phyloP scores from a whole-genome alignment of 2,888 invertebrate genomes.

The Sceliomorpha sp. region DNA sequence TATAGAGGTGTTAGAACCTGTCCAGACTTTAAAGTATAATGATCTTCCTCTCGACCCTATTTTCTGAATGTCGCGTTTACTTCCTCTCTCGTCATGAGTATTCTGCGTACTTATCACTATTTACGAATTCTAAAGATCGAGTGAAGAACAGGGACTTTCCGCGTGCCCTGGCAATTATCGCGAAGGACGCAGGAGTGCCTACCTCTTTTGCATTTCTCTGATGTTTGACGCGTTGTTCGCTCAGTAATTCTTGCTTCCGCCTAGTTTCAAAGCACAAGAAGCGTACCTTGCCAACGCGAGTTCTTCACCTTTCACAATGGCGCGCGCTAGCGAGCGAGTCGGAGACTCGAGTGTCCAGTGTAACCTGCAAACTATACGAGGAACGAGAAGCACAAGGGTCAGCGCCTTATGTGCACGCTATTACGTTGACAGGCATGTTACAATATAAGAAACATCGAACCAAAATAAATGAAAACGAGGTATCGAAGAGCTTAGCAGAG shows the following conservation, averaged over 20 bases:
- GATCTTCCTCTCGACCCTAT: conserved; percentile 50
- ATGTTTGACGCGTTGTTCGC: conserved; percentile 52
- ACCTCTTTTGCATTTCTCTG: conserved; percentile 48
- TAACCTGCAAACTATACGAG: background rate
- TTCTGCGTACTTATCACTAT: conserved; percentile 42
- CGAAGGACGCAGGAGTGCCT: conserved; percentile 53
- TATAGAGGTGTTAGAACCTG: conserved; percentile 14
- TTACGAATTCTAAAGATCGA: conserved; percentile 67
- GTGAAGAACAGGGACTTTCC: conserved; percentile 68
- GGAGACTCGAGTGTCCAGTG: conserved; percentile 35
- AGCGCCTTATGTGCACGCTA: background rate
- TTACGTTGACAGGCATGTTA: background rate
- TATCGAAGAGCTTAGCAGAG: background rate
- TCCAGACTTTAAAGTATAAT: conserved; percentile 21
- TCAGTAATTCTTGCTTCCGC: conserved; percentile 49
- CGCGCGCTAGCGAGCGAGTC: conserved; percentile 41
- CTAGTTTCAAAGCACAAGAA: conserved; percentile 48
- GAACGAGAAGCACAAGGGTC: background rate
- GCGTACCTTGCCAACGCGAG: conserved; percentile 47
- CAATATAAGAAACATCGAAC: too few relatives aligned
- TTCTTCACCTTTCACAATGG: conserved; percentile 49
- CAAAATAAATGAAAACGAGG: too few relatives aligned
- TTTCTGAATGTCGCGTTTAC: conserved; percentile 37
- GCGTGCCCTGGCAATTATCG: conserved; percentile 73
- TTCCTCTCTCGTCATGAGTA: conserved; percentile 55